A percentile compares a stretch with the other conserved stretches of the same genome.
Conservation (phyloP, 2,113 vertebrate genomes). For the Oriolus oriolus region DNA sequence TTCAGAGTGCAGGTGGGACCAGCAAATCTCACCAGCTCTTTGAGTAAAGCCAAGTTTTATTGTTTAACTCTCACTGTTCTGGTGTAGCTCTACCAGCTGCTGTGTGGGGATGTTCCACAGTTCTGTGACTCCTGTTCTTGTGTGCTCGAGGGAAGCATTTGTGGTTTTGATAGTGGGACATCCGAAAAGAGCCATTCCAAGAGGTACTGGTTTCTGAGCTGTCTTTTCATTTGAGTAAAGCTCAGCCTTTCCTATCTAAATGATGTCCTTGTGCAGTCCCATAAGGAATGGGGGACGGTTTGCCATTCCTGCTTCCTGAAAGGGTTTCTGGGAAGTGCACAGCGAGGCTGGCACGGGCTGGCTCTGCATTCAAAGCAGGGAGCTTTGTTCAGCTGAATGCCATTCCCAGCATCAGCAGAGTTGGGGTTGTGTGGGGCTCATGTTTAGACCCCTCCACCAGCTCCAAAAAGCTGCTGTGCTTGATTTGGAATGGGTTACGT, state of each 20-base stretch:
- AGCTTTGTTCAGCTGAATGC: background rate
- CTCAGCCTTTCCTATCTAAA: background rate
- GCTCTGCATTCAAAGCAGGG: background rate
- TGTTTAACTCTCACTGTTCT: too few species aligned
- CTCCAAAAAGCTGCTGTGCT: background rate
- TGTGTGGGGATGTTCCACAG: accelerated
- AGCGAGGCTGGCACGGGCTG: background rate
- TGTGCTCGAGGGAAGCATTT: background rate
- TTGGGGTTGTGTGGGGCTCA: background rate
- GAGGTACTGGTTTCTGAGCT: background rate
- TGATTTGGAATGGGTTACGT: background rate
- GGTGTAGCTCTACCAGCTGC: background rate
- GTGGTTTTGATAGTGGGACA: background rate
- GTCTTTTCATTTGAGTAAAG: background rate
- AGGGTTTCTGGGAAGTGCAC: background rate
- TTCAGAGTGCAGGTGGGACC: background rate
- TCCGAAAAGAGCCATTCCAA: background rate
- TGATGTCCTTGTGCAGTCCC: background rate
- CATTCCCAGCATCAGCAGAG: background rate
- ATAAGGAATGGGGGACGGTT: accelerated
- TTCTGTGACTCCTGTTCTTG: background rate
- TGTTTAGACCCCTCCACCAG: background rate
- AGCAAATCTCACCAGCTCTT: background rate
- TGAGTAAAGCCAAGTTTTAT: background rate
- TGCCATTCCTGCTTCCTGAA: background rate